Evolutionary conservation across 1,140 invertebrate genomes (phyloP), one percentile per base, ranked within the genome.

Genomic region (Bicyclus anynana): DNA sequence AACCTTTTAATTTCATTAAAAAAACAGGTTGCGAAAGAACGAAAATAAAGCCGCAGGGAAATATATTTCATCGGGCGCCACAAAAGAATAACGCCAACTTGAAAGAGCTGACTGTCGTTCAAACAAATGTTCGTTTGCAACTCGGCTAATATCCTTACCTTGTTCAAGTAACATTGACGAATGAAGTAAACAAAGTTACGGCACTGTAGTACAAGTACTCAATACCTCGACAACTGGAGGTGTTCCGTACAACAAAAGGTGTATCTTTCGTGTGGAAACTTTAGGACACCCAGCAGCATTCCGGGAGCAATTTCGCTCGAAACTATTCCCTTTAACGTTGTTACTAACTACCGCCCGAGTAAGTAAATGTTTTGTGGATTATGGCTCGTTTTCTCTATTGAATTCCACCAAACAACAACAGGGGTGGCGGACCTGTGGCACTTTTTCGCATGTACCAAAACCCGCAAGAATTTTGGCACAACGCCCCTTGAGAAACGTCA

Each of bases 321-420:
- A 82, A 80, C 74, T 72, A 73, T 74, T 76, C 65, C 62, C 68
- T 76, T 72, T 78, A 80, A 82, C 72, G 75, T 80, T 72, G 76
- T 84, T 80, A 82, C 72, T 62, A 72, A 79, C 68, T 77, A 68
- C 55, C 14, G 61, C 50, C 53, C 49, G 35, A 55, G 72, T 70
- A 67, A 78, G 69, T 71, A 38, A 79, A 71, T 72, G 73, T 69
- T 80, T 67, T 67, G 66, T 59, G 69, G 72, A 72, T 67, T 74
- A 77, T 71, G 61, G 69, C 68, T 53, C 55, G 62, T 74, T 78
- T 70, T 48, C 64, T 77, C 79, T 80, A 80, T 77, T 83, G 74
- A 79, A 83, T 69, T 62, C 59, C 61, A 50, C 59, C 54, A 52
- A 44, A 58, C 37, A 38, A 42, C 54, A 42, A 35, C 23, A 23